Percentiles rank a stretch among this genome's conserved stretches.
Evolutionary conservation across 2,888 invertebrate species (phyloP).

Genomic region (Lissocephala sabroskyi): DNA sequence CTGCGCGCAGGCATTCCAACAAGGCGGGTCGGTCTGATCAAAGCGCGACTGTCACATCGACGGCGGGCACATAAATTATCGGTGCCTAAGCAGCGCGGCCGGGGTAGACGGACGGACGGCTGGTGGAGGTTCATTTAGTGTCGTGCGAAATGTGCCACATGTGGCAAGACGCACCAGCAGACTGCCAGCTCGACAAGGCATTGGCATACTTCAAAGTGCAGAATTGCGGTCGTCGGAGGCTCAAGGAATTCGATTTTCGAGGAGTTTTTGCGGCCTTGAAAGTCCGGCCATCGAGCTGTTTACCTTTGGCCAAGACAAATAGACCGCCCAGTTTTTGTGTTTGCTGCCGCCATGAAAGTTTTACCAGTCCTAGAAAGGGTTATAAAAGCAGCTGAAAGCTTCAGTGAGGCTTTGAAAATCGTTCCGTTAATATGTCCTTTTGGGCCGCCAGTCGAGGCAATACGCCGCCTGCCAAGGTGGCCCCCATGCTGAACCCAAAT

Average conservation of each 20-base stretch:
- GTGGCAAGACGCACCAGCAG: slow-evolving; percentile 35
- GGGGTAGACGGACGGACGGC: slow-evolving; percentile 5
- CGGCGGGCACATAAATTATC: slow-evolving; percentile 53
- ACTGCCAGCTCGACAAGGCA: slow-evolving; percentile 27
- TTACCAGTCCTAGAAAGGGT: too few species aligned
- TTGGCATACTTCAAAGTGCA: slow-evolving; percentile 60
- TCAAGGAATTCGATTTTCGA: background rate
- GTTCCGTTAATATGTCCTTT: slow-evolving; percentile 54
- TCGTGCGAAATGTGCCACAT: slow-evolving; percentile 53
- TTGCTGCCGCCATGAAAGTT: too few species aligned
- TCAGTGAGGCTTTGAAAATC: too few species aligned
- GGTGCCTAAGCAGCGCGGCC: slow-evolving; percentile 42
- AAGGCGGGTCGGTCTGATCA: slow-evolving; percentile 13
- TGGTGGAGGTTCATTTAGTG: slow-evolving; percentile 11
- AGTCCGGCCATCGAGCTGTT: too few species aligned
- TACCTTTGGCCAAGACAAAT: too few species aligned
- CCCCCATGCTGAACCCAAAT: slow-evolving; percentile 71
- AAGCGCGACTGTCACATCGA: slow-evolving; percentile 5
- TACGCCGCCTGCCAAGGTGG: slow-evolving; percentile 52
- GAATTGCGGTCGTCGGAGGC: background rate
- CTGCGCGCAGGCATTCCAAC: slow-evolving; percentile 11
- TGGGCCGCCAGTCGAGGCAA: slow-evolving; percentile 60
- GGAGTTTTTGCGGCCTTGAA: too few species aligned
- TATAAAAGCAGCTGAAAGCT: too few species aligned
- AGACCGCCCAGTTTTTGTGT: background rate